Evolutionary conservation across 2,797 vertebrate species (phyloP).

Genomic region (Melopsittacus undulatus): DNA sequence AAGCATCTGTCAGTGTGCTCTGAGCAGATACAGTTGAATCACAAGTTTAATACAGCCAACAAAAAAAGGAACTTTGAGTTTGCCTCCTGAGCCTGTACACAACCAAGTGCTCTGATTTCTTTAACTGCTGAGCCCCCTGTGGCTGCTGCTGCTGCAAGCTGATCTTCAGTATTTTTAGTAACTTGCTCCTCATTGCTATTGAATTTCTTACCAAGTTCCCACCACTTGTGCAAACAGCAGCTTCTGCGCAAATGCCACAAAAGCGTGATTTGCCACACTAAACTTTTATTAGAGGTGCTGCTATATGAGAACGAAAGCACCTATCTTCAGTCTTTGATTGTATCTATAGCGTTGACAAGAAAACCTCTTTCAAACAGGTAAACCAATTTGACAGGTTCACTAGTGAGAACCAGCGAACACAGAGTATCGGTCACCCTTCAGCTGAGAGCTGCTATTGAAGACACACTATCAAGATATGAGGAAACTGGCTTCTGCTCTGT

Average conservation of each 20-base stretch:
- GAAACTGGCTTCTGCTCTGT: neutral
- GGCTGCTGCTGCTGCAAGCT: neutral
- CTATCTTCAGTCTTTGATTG: neutral
- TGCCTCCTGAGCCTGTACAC: neutral
- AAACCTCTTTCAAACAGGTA: neutral
- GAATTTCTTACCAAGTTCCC: slow-evolving; percentile 38
- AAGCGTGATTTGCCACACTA: neutral
- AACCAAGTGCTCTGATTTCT: neutral
- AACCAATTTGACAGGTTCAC: neutral
- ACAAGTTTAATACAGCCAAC: neutral
- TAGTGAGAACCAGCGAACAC: neutral
- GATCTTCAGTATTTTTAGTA: slow-evolving; percentile 47
- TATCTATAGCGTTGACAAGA: neutral
- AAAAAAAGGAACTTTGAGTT: neutral
- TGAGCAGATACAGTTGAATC: neutral
- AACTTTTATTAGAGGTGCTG: neutral
- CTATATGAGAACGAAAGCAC: neutral
- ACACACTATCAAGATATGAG: neutral
- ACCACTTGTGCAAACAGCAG: slow-evolving; percentile 41
- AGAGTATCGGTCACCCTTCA: neutral
- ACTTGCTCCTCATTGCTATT: slow-evolving; percentile 30
- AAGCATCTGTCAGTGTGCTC: neutral
- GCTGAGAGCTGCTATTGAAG: neutral
- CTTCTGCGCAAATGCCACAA: slow-evolving; percentile 16
- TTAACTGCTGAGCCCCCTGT: neutral